A percentile compares a stretch with the other conserved stretches of the same genome.
Evolutionary conservation across 2,797 vertebrate genomes (phyloP).

Genomic region (Enteromius paludinosus): DNA sequence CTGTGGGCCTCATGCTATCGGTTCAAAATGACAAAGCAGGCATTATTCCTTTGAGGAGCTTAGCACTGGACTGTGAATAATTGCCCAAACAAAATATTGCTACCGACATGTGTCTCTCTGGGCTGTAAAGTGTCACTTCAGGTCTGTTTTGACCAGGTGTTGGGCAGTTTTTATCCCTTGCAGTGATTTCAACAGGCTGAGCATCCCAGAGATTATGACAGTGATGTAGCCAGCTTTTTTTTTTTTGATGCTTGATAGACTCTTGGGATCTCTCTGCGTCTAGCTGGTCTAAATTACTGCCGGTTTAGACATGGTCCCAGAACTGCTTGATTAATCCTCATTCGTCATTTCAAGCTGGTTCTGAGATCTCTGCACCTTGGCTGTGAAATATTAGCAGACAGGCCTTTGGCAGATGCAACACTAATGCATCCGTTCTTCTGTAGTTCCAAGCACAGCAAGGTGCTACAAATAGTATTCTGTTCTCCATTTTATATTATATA

Average conservation of each 20-base stretch:
- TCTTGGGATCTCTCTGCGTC: not conserved
- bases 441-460: not conserved
- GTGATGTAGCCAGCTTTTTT: not conserved
- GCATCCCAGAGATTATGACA: constrained; percentile 1
- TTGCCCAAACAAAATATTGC: constrained; percentile 14
- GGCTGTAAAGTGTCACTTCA: constrained; percentile 15
- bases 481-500: too few relatives aligned
- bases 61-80: constrained; percentile 22
- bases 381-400: constrained; percentile 15
- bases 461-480: not conserved
- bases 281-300: constrained; percentile 14
- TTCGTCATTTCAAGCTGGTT: not conserved
- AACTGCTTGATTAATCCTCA: constrained; percentile 46
- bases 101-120: not conserved
- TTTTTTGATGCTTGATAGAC: constrained; percentile 7
- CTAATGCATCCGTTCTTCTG: not conserved
- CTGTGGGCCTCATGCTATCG: not conserved
- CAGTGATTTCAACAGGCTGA: constrained; percentile 1
- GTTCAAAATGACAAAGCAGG: constrained; percentile 9
- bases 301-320: constrained; percentile 15
- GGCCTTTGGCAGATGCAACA: constrained; percentile 10
- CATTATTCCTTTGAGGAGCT: constrained; percentile 9
- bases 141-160: constrained; percentile 27
- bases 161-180: not conserved
- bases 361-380: not conserved